Evolutionary conservation across 2,888 invertebrate genomes (phyloP).

Genomic region (Macrosoma leucophasiata): DNA sequence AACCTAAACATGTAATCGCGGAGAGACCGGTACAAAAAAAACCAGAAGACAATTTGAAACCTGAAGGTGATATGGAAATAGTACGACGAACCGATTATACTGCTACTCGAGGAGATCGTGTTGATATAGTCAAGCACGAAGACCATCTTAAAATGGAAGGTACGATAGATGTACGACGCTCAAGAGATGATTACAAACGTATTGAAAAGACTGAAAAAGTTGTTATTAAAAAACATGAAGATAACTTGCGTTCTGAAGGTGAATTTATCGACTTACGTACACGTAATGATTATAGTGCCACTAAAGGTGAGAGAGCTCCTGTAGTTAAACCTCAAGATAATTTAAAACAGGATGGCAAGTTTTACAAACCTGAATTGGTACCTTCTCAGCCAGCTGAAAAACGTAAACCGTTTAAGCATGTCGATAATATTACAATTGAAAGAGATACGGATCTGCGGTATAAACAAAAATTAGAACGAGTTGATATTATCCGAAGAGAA

Average conservation of each 20-base stretch:
- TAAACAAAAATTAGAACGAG: constrained; percentile 71
- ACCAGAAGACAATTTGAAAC: constrained; percentile 76
- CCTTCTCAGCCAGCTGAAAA: constrained; percentile 73
- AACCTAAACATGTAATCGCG: constrained; percentile 31
- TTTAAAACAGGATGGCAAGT: constrained; percentile 75
- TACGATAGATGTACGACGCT: constrained; percentile 67
- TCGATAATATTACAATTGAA: constrained; percentile 78
- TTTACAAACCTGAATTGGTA: constrained; percentile 68
- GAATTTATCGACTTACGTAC: constrained; percentile 68
- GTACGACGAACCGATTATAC: constrained; percentile 58
- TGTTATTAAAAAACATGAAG: constrained; percentile 71
- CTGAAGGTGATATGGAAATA: constrained; percentile 75
- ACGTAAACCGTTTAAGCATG: constrained; percentile 71
- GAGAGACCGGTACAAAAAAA: constrained; percentile 33
- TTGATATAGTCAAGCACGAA: constrained; percentile 76
- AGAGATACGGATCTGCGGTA: constrained; percentile 45
- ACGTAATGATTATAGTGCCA: constrained; percentile 70
- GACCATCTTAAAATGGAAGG: constrained; percentile 84
- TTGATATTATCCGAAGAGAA: constrained; percentile 76
- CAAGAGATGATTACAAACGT: constrained; percentile 74
- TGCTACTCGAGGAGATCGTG: constrained; percentile 75
- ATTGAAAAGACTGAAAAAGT: constrained; percentile 72
- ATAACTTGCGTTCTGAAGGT: constrained; percentile 75
- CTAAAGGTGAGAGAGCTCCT: constrained; percentile 77
- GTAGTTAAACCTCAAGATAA: constrained; percentile 80